Conservation (phyloP, 2,797 vertebrate species). For the Setipinna tenuifilis region DNA sequence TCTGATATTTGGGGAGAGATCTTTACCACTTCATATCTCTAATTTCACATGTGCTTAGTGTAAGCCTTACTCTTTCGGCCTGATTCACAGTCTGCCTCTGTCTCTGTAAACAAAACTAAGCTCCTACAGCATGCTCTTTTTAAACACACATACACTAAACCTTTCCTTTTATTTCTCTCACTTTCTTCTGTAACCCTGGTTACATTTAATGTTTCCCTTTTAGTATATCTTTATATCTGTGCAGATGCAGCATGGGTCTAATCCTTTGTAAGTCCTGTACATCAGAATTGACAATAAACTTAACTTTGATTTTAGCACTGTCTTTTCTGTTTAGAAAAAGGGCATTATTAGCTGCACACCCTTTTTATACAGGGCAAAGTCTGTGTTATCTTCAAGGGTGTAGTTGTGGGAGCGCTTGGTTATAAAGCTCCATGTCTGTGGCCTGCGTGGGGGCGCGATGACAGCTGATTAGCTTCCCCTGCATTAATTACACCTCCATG, state of each 20-base stretch:
- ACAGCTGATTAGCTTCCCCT: constrained; percentile 29
- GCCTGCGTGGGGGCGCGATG: constrained; percentile 16
- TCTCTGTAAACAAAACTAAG: not conserved
- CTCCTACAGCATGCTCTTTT: not conserved
- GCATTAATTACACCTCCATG: not conserved
- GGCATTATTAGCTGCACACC: not conserved
- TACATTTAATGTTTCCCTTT: too few relatives aligned
- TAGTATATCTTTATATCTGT: too few relatives aligned
- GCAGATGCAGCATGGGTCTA: too few relatives aligned
- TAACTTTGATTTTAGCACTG: too few relatives aligned
- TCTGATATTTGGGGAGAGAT: not conserved
- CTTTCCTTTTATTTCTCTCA: not conserved
- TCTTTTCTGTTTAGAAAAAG: too few relatives aligned
- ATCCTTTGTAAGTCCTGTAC: too few relatives aligned
- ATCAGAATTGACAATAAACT: too few relatives aligned
- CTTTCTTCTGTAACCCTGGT: not conserved
- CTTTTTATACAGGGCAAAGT: not conserved
- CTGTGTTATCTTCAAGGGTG: not conserved
- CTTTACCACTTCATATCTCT: not conserved
- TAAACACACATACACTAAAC: not conserved
- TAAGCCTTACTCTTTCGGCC: not conserved
- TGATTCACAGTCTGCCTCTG: not conserved
- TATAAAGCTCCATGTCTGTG: not conserved
- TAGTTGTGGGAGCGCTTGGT: not conserved
- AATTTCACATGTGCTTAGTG: not conserved